Conservation (phyloP, 2,113 vertebrate genomes). For the Chlamydotis undulata region DNA sequence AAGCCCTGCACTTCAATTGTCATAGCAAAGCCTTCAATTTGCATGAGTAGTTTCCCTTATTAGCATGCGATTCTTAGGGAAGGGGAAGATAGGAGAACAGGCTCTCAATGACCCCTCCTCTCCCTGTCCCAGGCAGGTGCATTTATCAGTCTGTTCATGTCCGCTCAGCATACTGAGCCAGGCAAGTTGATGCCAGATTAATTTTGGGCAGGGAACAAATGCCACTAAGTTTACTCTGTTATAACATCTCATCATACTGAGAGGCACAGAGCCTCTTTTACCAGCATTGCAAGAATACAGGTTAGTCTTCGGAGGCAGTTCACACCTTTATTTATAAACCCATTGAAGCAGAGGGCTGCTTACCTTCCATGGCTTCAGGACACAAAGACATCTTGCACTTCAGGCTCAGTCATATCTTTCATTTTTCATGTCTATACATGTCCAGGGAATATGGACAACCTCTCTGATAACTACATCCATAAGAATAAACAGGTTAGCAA, state of each 20-base stretch:
- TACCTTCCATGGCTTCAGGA: neutral
- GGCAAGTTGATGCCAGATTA: neutral
- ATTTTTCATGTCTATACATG: neutral
- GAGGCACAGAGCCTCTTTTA: neutral
- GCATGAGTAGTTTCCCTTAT: neutral
- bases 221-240: neutral
- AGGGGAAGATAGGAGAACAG: neutral
- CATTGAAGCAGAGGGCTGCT: neutral
- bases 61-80: neutral
- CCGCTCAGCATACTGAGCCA: neutral
- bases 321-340: neutral
- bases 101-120: rapidly evolving
- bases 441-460: neutral
- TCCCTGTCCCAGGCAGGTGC: neutral
- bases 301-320: neutral
- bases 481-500: neutral
- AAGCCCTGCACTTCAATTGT: neutral
- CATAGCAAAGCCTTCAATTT: neutral
- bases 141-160: neutral
- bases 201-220: neutral
- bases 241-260: neutral
- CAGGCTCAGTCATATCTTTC: neutral
- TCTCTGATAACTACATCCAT: neutral
- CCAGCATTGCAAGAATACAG: neutral
- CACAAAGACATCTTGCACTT: neutral